phyloP scores from a whole-genome alignment of 2,113 vertebrate genomes.

The Mesitornis unicolor region DNA sequence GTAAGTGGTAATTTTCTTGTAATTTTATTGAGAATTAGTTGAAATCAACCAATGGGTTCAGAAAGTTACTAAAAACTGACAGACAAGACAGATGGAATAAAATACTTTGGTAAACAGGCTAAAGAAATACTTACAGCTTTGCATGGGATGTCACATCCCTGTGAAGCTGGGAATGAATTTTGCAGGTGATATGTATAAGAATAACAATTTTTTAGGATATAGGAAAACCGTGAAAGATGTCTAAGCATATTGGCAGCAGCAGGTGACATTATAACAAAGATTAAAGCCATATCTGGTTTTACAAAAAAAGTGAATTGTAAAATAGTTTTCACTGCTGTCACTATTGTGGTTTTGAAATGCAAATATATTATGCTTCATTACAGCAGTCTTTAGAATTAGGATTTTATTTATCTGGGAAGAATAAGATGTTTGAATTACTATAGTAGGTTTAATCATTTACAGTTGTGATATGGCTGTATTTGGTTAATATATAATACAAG shows the following conservation, averaged over 20 bases:
- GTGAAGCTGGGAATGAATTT: neutral
- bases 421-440: neutral
- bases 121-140: neutral
- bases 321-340: slow-evolving; percentile 17
- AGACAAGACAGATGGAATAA: neutral
- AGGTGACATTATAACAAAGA: slow-evolving; percentile 13
- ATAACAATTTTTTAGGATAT: neutral
- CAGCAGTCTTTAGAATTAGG: neutral
- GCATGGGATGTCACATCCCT: neutral
- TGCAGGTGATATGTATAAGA: neutral
- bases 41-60: neutral
- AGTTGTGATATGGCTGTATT: neutral
- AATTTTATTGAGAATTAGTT: neutral
- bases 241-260: neutral
- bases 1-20: neutral
- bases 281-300: neutral
- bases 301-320: neutral
- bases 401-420: neutral
- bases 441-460: neutral
- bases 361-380: slow-evolving; percentile 3
- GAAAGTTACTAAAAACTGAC: neutral
- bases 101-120: neutral
- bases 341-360: slow-evolving; percentile 26
- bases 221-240: neutral
- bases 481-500: slow-evolving; percentile 2